phyloP scores from a whole-genome alignment of 2,113 vertebrate genomes.

The Glareola pratincola region DNA sequence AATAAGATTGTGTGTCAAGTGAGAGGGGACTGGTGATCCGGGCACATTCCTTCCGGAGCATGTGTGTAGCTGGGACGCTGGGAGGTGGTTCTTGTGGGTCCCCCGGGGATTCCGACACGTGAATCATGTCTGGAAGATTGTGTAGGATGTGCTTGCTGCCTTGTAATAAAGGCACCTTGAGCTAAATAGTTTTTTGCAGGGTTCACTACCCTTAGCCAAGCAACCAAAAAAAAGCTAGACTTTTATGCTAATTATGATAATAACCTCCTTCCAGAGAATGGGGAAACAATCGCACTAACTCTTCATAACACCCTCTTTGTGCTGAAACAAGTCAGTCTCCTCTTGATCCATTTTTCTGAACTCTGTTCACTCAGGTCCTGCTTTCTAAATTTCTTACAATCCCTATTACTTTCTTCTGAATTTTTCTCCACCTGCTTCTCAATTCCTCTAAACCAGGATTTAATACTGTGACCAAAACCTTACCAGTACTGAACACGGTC shows the following conservation, averaged over 20 bases:
- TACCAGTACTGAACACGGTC: background rate
- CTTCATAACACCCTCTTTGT: background rate
- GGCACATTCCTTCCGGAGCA: background rate
- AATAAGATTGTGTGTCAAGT: background rate
- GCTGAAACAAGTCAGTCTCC: background rate
- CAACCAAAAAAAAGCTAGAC: background rate
- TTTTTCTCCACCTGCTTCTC: background rate
- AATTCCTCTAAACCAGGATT: background rate
- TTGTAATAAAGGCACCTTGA: background rate
- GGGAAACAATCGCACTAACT: background rate
- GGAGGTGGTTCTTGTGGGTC: background rate
- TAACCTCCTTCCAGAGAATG: background rate
- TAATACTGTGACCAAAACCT: background rate
- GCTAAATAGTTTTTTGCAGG: background rate
- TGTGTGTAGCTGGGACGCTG: background rate
- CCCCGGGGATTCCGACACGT: background rate
- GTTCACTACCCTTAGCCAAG: background rate
- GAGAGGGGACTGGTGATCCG: fast-evolving
- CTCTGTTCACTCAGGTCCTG: background rate
- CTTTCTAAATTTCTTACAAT: background rate
- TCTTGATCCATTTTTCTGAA: background rate
- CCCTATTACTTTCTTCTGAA: background rate
- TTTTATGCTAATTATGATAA: background rate
- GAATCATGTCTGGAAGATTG: background rate
- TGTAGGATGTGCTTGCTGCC: background rate